phyloP scores from a whole-genome alignment of 1,140 invertebrate genomes.

The Drosophila ogumai region DNA sequence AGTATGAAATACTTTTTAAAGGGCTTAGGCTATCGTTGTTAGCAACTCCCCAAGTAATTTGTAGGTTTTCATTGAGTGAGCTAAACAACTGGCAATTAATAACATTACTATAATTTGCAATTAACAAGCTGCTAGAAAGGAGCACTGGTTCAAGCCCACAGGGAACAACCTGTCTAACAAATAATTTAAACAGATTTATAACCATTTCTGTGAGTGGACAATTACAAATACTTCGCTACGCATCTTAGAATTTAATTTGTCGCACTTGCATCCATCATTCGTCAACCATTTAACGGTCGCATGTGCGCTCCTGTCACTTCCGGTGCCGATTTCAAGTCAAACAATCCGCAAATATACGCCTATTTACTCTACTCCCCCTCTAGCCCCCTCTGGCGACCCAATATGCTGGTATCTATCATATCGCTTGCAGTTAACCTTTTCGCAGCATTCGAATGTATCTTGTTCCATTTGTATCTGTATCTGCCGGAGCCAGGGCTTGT shows the following conservation, averaged over 20 bases:
- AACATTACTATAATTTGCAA: neutral
- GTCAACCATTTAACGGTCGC: neutral
- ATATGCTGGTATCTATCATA: conserved; percentile 4
- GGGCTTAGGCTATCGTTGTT: too few species aligned
- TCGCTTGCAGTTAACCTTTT: conserved; percentile 15
- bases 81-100: neutral
- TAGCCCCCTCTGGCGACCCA: too few species aligned
- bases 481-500: conserved; percentile 22
- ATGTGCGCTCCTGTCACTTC: neutral
- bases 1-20: too few species aligned
- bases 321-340: neutral
- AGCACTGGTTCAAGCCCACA: conserved; percentile 35
- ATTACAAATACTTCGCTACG: neutral
- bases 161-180: conserved; percentile 61
- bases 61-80: too few species aligned
- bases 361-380: conserved; percentile 9
- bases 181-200: conserved; percentile 66
- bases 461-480: conserved; percentile 14
- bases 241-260: neutral
- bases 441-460: conserved; percentile 17
- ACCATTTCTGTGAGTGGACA: too few species aligned
- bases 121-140: conserved; percentile 10
- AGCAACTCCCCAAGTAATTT: too few species aligned
- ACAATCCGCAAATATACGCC: neutral
- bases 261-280: neutral